These are phyloP conservation scores for Botia almorhae DNA, from an alignment of 2,797 vertebrate species.

Conservation along the genomic window DNA sequence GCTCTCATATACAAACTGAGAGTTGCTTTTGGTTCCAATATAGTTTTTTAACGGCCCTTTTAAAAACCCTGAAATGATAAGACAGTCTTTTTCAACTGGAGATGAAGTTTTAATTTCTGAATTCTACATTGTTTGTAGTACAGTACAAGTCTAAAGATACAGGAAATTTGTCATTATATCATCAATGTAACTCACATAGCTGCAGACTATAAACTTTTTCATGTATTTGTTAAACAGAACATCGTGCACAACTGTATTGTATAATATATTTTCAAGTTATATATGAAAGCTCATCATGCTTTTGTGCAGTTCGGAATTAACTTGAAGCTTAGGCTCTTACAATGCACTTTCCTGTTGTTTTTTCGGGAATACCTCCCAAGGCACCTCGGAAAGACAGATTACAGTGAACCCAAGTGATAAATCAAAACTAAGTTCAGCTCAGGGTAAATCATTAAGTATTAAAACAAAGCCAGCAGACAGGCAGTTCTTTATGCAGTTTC, in stretches of 20 bases:
- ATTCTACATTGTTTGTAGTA: too few species aligned
- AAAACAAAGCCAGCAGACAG: constrained; percentile 13
- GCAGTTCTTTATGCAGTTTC: constrained; percentile 4
- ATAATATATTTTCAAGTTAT: not conserved
- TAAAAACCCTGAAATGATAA: too few species aligned
- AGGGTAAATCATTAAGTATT: constrained; percentile 21
- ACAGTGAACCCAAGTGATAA: constrained; percentile 10
- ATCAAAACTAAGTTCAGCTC: constrained; percentile 33
- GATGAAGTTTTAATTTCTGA: too few species aligned
- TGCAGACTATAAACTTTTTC: not conserved
- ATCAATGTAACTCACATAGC: not conserved
- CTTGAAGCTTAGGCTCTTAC: constrained; percentile 5
- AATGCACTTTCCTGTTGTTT: constrained; percentile 1
- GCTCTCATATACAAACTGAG: too few species aligned
- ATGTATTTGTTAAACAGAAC: not conserved
- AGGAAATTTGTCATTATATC: not conserved
- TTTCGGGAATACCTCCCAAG: not conserved
- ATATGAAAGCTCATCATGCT: not conserved
- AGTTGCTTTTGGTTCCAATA: too few species aligned
- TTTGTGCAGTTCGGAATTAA: not conserved
- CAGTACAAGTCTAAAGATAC: too few species aligned
- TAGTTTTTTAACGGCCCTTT: too few species aligned
- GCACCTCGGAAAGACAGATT: constrained; percentile 24
- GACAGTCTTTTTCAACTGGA: too few species aligned
- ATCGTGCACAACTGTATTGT: not conserved